Conservation (phyloP, 2,888 invertebrate species). For the Cynaeus angustus region DNA sequence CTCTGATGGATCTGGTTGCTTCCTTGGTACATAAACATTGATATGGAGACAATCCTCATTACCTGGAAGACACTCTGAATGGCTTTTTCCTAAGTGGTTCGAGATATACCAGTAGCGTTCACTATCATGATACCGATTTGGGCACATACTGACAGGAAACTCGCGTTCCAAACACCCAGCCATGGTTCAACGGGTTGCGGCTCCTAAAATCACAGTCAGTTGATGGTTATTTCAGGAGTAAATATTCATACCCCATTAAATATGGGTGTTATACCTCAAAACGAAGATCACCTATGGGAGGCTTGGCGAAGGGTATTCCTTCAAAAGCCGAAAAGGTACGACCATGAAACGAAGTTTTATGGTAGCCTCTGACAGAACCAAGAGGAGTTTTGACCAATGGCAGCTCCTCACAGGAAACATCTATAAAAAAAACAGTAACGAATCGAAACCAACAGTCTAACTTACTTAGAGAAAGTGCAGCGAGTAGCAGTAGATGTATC, state of each 20-base stretch:
- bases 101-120: conserved; percentile 19
- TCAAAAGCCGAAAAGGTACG: conserved; percentile 75
- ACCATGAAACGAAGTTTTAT: conserved; percentile 54
- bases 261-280: conserved; percentile 70
- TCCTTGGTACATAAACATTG: conserved; percentile 77
- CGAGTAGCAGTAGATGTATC: no score
- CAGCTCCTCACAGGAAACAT: background rate
- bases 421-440: background rate
- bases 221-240: no score
- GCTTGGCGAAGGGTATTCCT: conserved; percentile 80
- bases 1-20: conserved; percentile 67
- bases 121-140: conserved; percentile 57
- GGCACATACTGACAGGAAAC: conserved; percentile 69
- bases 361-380: conserved; percentile 3
- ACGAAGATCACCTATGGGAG: conserved; percentile 77
- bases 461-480: no score
- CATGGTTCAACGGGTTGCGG: conserved; percentile 76
- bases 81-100: no score
- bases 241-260: no score
- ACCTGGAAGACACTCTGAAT: no score
- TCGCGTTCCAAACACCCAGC: conserved; percentile 81
- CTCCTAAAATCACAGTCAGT: conserved; percentile 67
- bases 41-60: conserved; percentile 81
- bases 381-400: background rate
- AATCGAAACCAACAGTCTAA: background rate